phyloP scores from a whole-genome alignment of 2,113 vertebrate genomes.

The Epinephelus cyanopodus region DNA sequence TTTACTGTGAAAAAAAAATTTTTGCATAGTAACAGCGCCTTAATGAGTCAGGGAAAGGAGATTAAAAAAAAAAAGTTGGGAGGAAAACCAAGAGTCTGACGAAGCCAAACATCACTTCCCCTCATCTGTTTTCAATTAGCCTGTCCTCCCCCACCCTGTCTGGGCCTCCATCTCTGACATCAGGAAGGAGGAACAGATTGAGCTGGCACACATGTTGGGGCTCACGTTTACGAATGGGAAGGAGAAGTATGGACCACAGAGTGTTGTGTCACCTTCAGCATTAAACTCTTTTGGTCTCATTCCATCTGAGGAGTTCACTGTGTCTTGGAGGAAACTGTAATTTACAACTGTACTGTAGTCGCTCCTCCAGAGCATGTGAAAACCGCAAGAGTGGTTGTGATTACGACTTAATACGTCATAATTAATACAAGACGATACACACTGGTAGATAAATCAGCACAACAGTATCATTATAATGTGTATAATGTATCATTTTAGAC shows the following conservation, averaged over 20 bases:
- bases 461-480: neutral
- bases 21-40: neutral
- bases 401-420: neutral
- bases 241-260: conserved; percentile 29
- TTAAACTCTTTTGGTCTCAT: neutral
- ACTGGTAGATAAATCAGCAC: neutral
- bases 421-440: conserved; percentile 1
- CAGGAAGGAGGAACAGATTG: conserved; percentile 33
- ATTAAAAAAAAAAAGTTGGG: neutral
- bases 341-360: neutral
- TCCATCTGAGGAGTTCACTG: neutral
- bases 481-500: neutral
- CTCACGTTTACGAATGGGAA: conserved; percentile 44
- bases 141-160: conserved; percentile 67
- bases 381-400: neutral
- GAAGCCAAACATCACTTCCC: conserved; percentile 69
- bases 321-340: neutral
- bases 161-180: conserved; percentile 58
- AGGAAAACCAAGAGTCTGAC: conserved; percentile 54
- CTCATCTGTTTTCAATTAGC: conserved; percentile 76
- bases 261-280: neutral
- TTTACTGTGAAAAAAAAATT: conserved; percentile 1
- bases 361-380: neutral
- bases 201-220: conserved; percentile 25
- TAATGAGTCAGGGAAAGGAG: conserved; percentile 47